A percentile compares a stretch with the other conserved stretches of the same genome.
Evolutionary conservation across 2,797 vertebrate species (phyloP).

Genomic region (Falco peregrinus): DNA sequence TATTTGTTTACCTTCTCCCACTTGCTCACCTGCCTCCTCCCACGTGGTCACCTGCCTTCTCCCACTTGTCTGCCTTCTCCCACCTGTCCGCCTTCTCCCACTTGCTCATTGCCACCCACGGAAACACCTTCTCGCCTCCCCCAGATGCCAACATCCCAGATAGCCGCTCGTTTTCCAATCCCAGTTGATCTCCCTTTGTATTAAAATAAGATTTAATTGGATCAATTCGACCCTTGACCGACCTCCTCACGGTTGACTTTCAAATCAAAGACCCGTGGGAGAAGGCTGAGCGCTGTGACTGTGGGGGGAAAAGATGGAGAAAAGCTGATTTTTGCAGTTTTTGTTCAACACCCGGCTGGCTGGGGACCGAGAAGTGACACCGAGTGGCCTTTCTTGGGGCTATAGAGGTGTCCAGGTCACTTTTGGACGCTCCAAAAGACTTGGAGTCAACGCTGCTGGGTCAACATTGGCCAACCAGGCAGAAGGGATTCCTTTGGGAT

Average conservation of each 20-base stretch:
- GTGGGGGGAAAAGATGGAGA: not conserved
- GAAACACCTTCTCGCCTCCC: too few relatives aligned
- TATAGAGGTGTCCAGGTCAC: not conserved
- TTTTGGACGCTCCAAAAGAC: not conserved
- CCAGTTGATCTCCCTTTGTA: not conserved
- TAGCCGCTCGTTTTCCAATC: not conserved
- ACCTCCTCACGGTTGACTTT: not conserved
- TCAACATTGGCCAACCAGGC: not conserved
- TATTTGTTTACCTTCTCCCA: too few relatives aligned
- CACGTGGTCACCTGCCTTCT: too few relatives aligned
- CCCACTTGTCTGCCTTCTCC: too few relatives aligned
- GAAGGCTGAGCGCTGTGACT: rapidly evolving
- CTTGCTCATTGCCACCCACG: not conserved
- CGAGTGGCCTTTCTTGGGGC: rapidly evolving
- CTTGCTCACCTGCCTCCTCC: too few relatives aligned
- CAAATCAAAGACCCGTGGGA: not conserved
- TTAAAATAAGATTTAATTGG: not conserved
- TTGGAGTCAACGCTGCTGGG: not conserved
- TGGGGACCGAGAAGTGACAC: not conserved
- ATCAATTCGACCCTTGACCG: too few relatives aligned
- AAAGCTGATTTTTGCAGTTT: not conserved
- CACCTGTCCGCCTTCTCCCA: too few relatives aligned
- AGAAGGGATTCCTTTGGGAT: too few relatives aligned
- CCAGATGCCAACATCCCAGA: not conserved
- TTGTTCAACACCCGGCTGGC: rapidly evolving